These are phyloP conservation scores for Tanaodytes sp. DNA, from an alignment of 2,888 invertebrate species.

Conservation along the genomic window DNA sequence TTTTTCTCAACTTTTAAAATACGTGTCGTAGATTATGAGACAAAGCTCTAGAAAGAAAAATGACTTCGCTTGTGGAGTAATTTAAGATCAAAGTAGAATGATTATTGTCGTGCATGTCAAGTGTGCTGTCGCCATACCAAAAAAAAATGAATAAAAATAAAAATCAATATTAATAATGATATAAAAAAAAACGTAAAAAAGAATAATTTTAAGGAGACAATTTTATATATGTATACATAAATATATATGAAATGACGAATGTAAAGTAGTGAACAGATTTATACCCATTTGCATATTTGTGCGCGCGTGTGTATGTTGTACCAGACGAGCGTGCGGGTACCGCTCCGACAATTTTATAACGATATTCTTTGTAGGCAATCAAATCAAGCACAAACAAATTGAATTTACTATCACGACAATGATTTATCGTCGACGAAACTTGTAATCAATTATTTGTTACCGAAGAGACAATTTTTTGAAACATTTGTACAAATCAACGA, in stretches of 20 bases:
- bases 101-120: constrained; percentile 30
- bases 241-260: constrained; percentile 37
- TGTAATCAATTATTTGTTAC: no score
- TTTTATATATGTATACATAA: constrained; percentile 17
- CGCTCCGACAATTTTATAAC: constrained; percentile 9
- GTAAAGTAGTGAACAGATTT: constrained; percentile 45
- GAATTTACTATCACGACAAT: constrained; percentile 1
- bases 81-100: constrained; percentile 20
- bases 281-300: constrained; percentile 47
- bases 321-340: constrained; percentile 47
- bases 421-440: constrained; percentile 2
- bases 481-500: no score
- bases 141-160: no score
- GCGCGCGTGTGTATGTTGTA: constrained; percentile 45
- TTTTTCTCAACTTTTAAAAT: constrained; percentile 23
- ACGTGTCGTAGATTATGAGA: constrained; percentile 16
- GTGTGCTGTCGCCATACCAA: constrained; percentile 51
- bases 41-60: constrained; percentile 37
- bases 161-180: no score
- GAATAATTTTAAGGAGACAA: constrained; percentile 37
- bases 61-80: constrained; percentile 44
- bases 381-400: constrained; percentile 21
- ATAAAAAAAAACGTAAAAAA: no score
- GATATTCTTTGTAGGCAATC: no score
- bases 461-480: no score